These are phyloP conservation scores for Triops cancriformis DNA, from an alignment of 1,140 invertebrate species.

Conservation along the genomic window DNA sequence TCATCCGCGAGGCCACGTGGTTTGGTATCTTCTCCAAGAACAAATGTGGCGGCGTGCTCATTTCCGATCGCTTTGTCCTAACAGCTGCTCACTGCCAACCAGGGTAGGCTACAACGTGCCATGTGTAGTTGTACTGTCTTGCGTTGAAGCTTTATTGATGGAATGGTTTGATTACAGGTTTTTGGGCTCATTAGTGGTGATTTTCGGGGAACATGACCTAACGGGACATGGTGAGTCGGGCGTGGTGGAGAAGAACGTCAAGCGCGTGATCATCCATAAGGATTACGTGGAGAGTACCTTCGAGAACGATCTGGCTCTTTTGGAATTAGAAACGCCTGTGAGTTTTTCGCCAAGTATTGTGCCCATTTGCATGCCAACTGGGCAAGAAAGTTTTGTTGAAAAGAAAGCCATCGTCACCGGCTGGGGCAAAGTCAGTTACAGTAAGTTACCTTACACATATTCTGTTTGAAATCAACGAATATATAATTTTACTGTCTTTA, in stretches of 20 bases:
- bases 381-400: conserved; percentile 69
- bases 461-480: no score
- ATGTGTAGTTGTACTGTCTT: no score
- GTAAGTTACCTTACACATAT: conserved; percentile 37
- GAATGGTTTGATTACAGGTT: conserved; percentile 53
- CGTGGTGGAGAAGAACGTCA: conserved; percentile 70
- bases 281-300: conserved; percentile 83
- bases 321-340: conserved; percentile 75
- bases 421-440: conserved; percentile 56
- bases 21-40: conserved; percentile 90
- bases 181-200: conserved; percentile 75
- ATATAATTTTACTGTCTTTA: no score
- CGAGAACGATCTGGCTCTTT: conserved; percentile 77
- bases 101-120: conserved; percentile 50
- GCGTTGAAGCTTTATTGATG: no score
- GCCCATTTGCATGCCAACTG: conserved; percentile 79
- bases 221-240: conserved; percentile 69
- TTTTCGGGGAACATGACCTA: conserved; percentile 84
- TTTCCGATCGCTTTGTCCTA: conserved; percentile 72
- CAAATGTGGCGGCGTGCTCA: conserved; percentile 87
- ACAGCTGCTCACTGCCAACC: conserved; percentile 93
- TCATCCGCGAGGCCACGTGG: conserved; percentile 85
- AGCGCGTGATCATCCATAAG: conserved; percentile 76
- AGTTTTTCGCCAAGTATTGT: conserved; percentile 79
- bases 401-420: conserved; percentile 75